Evolutionary conservation across 2,113 vertebrate genomes (phyloP), one percentile per base, ranked within the genome.

Genomic region (Laterallus jamaicensis): DNA sequence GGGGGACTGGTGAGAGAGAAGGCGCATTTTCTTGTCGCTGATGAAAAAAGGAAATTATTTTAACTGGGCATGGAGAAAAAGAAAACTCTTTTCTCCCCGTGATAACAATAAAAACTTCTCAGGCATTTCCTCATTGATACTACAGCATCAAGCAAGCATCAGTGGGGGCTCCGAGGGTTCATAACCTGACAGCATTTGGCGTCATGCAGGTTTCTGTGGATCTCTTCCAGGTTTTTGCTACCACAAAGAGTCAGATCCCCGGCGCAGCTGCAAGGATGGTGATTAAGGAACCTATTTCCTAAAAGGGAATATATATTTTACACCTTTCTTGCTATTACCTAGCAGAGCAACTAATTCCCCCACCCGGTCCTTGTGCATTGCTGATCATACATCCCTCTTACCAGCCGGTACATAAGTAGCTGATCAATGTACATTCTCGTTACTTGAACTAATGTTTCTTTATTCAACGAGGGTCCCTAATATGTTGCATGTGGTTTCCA

Each of bases 401-500:
- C 82, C 94, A 85, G 95, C 89, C 82, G 83, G 82, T 85, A 68
- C 80, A 5, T 56, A 86, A 86, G 91, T 77, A 83, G 82, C 68
- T 73, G 82, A 96, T 95, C 82, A 47, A 66, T 75, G 78, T 88
- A 85, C 12, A 5, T 69, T 93, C 85, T 93, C 2, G 0, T 96
- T 92, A 68, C 85, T 90, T 86, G 89, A 79, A 93, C 82, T 87
- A 88, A 81, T 74, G 73, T 91, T 95, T 94, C 82, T 96, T 87
- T 90, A 91, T 92, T 68, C 84, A 88, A 9, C 31, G 79, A 95
- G 75, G 78, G 76, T 94, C 70, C 82, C 74, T 96, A 92, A 94
- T 82, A 95, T 50, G 67, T 84, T 96, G 90, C 96, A 96, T 97
- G 90, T 97, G 96, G 92, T 97, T 97, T 97, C 95, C 92, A 97